Evolutionary conservation across 2,888 invertebrate genomes (phyloP), one percentile per base, ranked within the genome.

Genomic region (Fragum fragum): DNA sequence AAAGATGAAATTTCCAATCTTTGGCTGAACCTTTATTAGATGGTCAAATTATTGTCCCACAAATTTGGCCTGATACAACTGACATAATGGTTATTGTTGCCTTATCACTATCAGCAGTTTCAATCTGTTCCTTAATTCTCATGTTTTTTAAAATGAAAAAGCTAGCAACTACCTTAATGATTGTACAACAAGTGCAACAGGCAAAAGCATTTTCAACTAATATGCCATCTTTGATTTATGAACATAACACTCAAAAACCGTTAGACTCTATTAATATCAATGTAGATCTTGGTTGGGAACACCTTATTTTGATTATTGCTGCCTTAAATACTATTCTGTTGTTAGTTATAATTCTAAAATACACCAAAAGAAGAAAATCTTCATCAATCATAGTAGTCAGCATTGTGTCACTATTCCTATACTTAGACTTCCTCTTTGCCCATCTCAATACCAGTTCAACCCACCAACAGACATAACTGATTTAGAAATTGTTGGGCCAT

Each of bases 1-100:
- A 63, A 76, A 23, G 83, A 83, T 80, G 63, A 61, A 32, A 28
- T 61, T 16, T 9, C 18, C 63, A 21, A 57, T 83, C 18, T 83
- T 77, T 42, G 29, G 29, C 68, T 79, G 42, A 83, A 73, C 83
- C 83, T 5, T 36, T 76, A 26, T 28, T 83, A 39, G 71, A 76
- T 53, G 70, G 73, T 66, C 53, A 79, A 55, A 79, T 79, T 18
- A 21, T 16, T 9, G 18, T 61, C 2, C 61, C 28, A 3, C 18
- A 18, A 21, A 28, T 28, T 32, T 61, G 61, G 61, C 61, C 61
- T 29, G 61, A 61, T 61, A 9, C 18, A 2, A 61, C 18, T 28
- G 32, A 23, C 32, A 61, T 61, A 21, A 21, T 61, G 28, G 23
- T 69, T 28, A 1, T 11, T 61, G 18, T 18, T 61, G 18, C 21